Evolutionary conservation across 2,888 invertebrate species (phyloP), one percentile per base, ranked within the genome.

Genomic region (Drosophila sordidapex): DNA sequence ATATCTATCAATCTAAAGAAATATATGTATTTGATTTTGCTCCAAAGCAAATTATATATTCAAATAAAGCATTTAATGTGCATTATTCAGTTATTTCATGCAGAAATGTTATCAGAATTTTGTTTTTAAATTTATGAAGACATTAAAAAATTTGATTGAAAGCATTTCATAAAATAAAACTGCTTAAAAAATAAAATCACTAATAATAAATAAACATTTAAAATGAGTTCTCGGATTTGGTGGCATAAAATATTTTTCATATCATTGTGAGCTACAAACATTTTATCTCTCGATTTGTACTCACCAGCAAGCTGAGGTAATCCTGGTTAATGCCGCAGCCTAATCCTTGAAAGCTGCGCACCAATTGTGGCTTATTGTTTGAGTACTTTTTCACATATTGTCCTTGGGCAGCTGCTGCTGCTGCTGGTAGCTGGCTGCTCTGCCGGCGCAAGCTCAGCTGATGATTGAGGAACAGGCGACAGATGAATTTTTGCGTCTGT

Each of bases 401-500:
- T 59, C 70, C 70, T 56, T 64, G 63, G 27, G 46, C 10, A 59
- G 77, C 33, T 5, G 43, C 15, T 29, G 46, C 25, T 29, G 31
- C 21, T 29, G 35, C 29, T 49, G 46, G 46, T 25, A 73, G 18
- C 8, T 69, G 56, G 63, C 73, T 82, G 53, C 66, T 76, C 61
- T 79, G 81, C 10, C 77, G 76, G 21, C 71, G 68, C 35, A 83
- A 49, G 21, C 76, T 81, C 4, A 46, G 27, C 46, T 46, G 46
- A 25, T 89, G 87, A 77, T 83, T 87, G 63, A 88, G 77, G 62
- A 92, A 82, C 25, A 92, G 78, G 61, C 91, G 90, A 71, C 87
- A 91, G 60, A 92, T 79, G 70, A 90, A 79, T 70, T 89, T 92
- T 60, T 92, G 89, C 72, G 89, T 83, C 71, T 91, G 89, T 67